Base-by-base conservation (phyloP, 1,140 invertebrate genomes). In the Scaptomyza hsui region DNA sequence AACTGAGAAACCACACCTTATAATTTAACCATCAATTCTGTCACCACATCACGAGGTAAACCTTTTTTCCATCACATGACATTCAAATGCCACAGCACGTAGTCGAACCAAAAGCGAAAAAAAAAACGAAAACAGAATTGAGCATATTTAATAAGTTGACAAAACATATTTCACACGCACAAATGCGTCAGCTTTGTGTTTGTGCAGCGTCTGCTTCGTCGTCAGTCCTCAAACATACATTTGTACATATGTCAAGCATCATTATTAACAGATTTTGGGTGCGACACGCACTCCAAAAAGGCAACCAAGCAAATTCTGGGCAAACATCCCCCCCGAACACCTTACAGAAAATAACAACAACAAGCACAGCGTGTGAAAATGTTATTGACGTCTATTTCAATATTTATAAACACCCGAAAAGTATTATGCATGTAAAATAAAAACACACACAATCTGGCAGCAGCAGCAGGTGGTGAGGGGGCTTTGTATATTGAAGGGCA, bases 141-240 rank as follows among this genome's bases (percentile, higher is more conserved):
- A 85, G 81, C 81, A 86, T 85, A 85, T 85, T 86, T 85, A 85
- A 86, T 85, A 86, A 86, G 77, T 86, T 85, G 77, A 86, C 81
- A 85, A 85, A 86, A 85, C 81, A 85, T 85, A 85, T 85, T 85
- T 80, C 81, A 85, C 81, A 86, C 81, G 81, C 81, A 86, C 81
- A 80, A 85, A 77, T 69, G 81, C 77, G 77, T 72, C 73, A 63
- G 73, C 62, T 78, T 64, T 64, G 53, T 48, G 56, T 80, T 75
- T 72, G 72, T 45, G 29, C 56, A 15, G n/a, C 49, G 1, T 1
- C 39, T 3, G 7, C 21, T 29, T 1, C 24, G 6, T 35, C 24
- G 9, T 26, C 64, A 35, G 74, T 68, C 49, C 26, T 29, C 26
- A 29, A n/a, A n/a, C n/a, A n/a, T n/a, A n/a, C n/a, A n/a, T n/a